phyloP scores from a whole-genome alignment of 2,797 vertebrate genomes.

The Dallia pectoralis region DNA sequence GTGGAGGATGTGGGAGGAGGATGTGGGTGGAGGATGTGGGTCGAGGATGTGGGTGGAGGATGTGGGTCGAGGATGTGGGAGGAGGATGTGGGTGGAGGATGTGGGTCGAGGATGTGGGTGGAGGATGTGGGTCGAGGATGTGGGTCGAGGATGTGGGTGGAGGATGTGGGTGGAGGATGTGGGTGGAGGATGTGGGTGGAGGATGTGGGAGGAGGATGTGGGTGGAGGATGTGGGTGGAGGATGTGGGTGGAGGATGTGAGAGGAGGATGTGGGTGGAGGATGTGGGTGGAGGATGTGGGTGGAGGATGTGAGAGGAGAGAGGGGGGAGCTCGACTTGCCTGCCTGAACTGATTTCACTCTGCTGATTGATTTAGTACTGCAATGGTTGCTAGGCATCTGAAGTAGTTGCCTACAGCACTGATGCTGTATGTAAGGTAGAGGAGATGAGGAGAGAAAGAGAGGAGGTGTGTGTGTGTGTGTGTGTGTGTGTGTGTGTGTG shows the following conservation, averaged over 20 bases:
- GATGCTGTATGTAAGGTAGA: constrained; percentile 8
- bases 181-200: too few species aligned
- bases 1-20: too few species aligned
- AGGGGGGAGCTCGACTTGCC: constrained; percentile 18
- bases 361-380: constrained; percentile 36
- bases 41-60: too few species aligned
- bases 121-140: not conserved
- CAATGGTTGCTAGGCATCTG: constrained; percentile 47
- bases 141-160: not conserved
- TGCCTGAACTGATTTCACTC: not conserved
- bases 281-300: not conserved
- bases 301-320: not conserved
- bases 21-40: too few species aligned
- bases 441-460: constrained; percentile 16
- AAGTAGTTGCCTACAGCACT: constrained; percentile 25
- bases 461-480: constrained; percentile 10
- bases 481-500: not conserved
- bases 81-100: not conserved
- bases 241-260: not conserved
- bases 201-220: not conserved
- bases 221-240: not conserved
- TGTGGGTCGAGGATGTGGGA: too few species aligned
- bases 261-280: not conserved
- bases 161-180: not conserved
- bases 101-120: too few species aligned